These are phyloP conservation scores for Serranus cabrilla DNA, from an alignment of 2,797 vertebrate genomes.

Conservation along the genomic window DNA sequence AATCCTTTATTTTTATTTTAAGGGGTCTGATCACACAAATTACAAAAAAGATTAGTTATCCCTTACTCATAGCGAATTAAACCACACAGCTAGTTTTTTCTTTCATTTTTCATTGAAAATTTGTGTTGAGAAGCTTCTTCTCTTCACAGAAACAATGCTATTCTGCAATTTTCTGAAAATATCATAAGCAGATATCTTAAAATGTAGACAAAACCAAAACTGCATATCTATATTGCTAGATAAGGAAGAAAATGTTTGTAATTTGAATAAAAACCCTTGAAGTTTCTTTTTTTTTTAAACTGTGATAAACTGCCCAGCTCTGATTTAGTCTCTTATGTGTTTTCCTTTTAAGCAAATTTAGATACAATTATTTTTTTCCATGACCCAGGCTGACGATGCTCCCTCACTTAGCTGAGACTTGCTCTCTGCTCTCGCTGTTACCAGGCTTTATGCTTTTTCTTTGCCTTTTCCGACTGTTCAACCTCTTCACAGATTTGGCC, in stretches of 20 bases:
- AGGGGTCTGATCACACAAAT: not conserved
- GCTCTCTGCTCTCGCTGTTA: constrained; percentile 48
- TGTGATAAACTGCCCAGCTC: not conserved
- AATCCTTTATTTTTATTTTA: not conserved
- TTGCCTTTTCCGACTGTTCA: constrained; percentile 48
- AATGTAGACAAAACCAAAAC: not conserved
- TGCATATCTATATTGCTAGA: not conserved
- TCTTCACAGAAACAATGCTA: not conserved
- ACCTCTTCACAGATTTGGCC: constrained; percentile 69
- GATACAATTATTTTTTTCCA: not conserved
- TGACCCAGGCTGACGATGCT: constrained; percentile 7
- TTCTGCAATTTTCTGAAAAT: not conserved
- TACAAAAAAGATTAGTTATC: not conserved
- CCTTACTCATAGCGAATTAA: not conserved
- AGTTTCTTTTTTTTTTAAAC: not conserved
- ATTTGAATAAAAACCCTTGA: constrained; percentile 48
- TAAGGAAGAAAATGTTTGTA: not conserved
- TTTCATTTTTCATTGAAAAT: not conserved
- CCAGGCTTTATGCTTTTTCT: constrained; percentile 35
- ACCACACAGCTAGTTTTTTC: not conserved
- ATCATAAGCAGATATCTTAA: not conserved
- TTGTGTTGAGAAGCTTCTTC: not conserved
- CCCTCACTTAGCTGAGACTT: constrained; percentile 39
- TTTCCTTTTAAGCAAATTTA: not conserved
- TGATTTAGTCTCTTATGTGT: not conserved